Base-by-base conservation (phyloP, 2,888 invertebrate genomes). In the Amblyteles armatorius region DNA sequence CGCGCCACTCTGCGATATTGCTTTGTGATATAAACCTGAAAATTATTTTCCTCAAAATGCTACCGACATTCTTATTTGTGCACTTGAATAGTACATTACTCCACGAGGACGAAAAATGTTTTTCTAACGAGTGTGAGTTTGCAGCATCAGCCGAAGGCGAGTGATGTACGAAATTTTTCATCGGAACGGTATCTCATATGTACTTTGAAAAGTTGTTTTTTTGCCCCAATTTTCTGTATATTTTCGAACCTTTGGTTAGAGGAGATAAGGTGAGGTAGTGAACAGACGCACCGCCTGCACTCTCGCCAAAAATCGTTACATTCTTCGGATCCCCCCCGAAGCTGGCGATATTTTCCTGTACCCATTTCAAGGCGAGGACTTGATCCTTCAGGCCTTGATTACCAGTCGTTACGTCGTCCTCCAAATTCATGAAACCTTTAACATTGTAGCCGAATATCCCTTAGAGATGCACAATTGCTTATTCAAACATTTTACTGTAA, bases 1-100 rank as follows among this genome's bases (percentile, higher is more conserved):
- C 0, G 86, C 87, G 3, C 92, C 93, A 67, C 93, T 93, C 78
- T 93, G 93, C 0, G 79, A 6, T 57, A 93, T 93, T 0, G 89
- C 92, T 80, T 92, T 93, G 74, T 93, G 92, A 72, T 91, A 93
- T 48, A 93, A 87, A 60, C 92, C 93, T 93, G 67, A 13, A 84
- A 85, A 65, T 7, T 7, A 50, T 80, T 22, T 44, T 13, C 26
- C 26, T 1, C 67, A 82, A 79, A 67, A 72, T 86, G 9, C 26
- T 63, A 16, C 26, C 5, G 1, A 52, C 9, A 52, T 3, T 2
- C 4, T 71, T 7, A 57, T 33, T 19, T 19, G 36, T 13, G n/a
- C 16, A 55, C 19, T 22, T 22, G 33, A 3, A 3, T 22, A 22
- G 22, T 22, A 22, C 22, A 22, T 22, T 22, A 22, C 22, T 22